Evolutionary conservation across 2,113 vertebrate genomes (phyloP), one percentile per base, ranked within the genome.

Genomic region (Lethenteron reissneri): DNA sequence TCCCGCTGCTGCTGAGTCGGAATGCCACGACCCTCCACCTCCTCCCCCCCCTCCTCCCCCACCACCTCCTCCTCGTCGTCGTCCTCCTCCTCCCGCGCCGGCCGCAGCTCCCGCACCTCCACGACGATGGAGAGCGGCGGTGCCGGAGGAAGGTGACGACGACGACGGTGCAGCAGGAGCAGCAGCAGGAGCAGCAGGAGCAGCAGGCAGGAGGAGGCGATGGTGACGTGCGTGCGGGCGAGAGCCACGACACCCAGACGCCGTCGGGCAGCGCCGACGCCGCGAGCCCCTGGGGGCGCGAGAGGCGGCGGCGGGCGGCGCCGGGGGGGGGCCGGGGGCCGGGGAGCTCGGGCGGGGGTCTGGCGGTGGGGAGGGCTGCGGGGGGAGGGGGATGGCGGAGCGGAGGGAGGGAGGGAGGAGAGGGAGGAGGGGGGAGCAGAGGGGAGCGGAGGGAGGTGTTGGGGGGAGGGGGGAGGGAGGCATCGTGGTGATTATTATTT

Each of bases 171-270:
- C 57, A 74, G 76, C 13, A 79, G 80, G 0, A 90, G 90, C 56
- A 84, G 82, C 0, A 79, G 77, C 91, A 90, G 96, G 57, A 78
- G 80, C 69, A 97, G 80, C 58, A 95, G 75, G 1, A 96, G 77
- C 3, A 91, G 91, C 0, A 73, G 77, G 8, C 71, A 71, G 0
- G 87, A 95, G 75, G 81, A 81, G 70, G 90, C 87, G 76, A 82
- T 84, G 0, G 74, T 80, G 76, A 95, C 80, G n/a, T 41, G 25
- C 4, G 25, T 4, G 25, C 25, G 25, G 25, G 25, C 25, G 25
- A 41, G 25, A 41, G 25, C 25, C 25, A 41, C 25, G 25, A 41
- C 25, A 41, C 25, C 25, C 25, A 41, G 3, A 41, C 25, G 25
- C 25, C 25, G 25, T 41, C 25, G 25, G 25, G 25, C 25, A 5